These are phyloP conservation scores for Apodemia zela DNA, from an alignment of 2,888 invertebrate species.

Conservation along the genomic window DNA sequence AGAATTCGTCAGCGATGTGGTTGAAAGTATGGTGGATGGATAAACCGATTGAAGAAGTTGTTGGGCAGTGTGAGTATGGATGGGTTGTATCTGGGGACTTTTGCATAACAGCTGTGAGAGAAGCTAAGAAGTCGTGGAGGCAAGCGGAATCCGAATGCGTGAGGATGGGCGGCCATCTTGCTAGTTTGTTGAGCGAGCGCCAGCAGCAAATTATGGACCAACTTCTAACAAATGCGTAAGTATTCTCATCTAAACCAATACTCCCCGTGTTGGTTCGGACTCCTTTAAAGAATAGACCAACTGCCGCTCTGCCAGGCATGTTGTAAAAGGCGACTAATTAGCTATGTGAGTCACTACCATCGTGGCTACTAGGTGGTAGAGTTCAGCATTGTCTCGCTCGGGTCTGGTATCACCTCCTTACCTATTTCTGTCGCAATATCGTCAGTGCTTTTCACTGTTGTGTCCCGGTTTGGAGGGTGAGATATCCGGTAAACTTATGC, in stretches of 20 bases:
- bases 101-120: conserved; percentile 83
- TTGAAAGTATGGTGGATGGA: conserved; percentile 83
- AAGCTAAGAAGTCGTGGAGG: conserved; percentile 81
- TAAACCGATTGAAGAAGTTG: conserved; percentile 80
- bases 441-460: no score
- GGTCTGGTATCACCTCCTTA: no score
- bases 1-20: conserved; percentile 69
- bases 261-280: no score
- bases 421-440: no score
- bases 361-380: no score
- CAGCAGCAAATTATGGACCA: conserved; percentile 83
- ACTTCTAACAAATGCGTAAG: conserved; percentile 83
- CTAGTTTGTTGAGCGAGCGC: conserved; percentile 82
- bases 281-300: no score
- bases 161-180: conserved; percentile 83
- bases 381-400: no score
- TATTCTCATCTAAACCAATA: conserved; percentile 30
- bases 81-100: conserved; percentile 85
- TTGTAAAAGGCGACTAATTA: no score
- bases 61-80: conserved; percentile 85
- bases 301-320: no score
- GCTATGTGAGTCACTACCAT: no score
- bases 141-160: conserved; percentile 85
- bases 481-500: no score
- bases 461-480: no score